Conservation (phyloP, 2,888 invertebrate species). For the Sisyra terminalis region DNA sequence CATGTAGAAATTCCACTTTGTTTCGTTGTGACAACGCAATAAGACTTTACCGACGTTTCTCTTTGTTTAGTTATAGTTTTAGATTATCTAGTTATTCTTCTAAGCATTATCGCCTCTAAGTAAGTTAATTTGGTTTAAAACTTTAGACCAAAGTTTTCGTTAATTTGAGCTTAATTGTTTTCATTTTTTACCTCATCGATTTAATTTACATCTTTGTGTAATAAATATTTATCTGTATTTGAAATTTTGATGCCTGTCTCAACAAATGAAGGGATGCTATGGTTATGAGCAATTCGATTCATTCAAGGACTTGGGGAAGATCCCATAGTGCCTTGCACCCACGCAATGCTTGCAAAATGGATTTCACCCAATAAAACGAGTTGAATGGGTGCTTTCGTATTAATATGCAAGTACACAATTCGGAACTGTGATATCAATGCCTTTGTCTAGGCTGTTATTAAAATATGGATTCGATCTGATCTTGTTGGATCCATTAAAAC, state of each 20-base stretch:
- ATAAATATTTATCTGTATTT: no score
- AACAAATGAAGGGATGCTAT: conserved; percentile 52
- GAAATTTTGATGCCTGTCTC: conserved; percentile 73
- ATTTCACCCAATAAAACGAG: conserved; percentile 83
- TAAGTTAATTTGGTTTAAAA: no score
- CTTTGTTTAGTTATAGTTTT: no score
- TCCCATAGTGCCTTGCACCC: conserved; percentile 79
- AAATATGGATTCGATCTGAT: conserved; percentile 62
- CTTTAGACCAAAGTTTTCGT: no score
- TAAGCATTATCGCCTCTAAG: no score
- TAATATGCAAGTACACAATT: conserved; percentile 60
- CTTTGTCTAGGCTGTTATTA: conserved; percentile 67
- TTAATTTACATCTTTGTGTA: no score
- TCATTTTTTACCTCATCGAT: no score
- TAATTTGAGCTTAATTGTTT: no score
- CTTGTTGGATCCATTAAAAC: conserved; percentile 56
- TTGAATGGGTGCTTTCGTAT: conserved; percentile 79
- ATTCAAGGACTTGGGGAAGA: conserved; percentile 84
- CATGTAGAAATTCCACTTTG: no score
- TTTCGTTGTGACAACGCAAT: no score
- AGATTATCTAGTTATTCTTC: no score
- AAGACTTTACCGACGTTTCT: no score
- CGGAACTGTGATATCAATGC: conserved; percentile 83
- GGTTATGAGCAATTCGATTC: conserved; percentile 62
- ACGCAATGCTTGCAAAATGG: conserved; percentile 83